phyloP scores from a whole-genome alignment of 2,113 vertebrate genomes.

The Coturnix japonica region DNA sequence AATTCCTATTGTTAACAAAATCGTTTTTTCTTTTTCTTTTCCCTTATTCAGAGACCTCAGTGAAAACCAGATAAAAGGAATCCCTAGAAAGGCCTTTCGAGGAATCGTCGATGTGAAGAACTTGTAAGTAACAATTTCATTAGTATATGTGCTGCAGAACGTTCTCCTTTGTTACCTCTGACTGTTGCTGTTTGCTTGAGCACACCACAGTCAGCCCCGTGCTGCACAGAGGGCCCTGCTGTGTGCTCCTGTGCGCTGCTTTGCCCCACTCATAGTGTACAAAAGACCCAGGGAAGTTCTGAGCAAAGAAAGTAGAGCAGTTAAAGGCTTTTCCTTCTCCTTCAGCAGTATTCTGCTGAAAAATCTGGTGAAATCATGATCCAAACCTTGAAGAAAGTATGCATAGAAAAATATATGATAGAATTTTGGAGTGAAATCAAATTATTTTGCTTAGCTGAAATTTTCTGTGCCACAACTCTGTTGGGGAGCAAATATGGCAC shows the following conservation, averaged over 20 bases:
- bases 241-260: accelerated
- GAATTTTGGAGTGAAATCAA: background rate
- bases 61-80: constrained; percentile 98
- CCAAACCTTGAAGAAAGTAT: background rate
- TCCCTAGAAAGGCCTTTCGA: constrained; percentile 96
- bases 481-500: background rate
- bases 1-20: constrained; percentile 32
- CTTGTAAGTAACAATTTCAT: constrained; percentile 87
- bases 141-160: constrained; percentile 1
- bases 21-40: constrained; percentile 23
- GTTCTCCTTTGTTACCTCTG: background rate
- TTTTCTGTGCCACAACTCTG: background rate
- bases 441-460: background rate
- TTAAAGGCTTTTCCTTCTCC: background rate
- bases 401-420: background rate
- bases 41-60: constrained; percentile 91
- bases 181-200: background rate
- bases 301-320: background rate
- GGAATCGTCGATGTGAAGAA: constrained; percentile 96
- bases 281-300: background rate
- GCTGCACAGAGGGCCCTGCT: background rate
- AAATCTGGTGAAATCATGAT: background rate
- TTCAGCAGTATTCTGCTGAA: background rate
- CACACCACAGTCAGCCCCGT: accelerated
- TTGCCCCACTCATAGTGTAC: background rate